Evolutionary conservation across 2,888 invertebrate species (phyloP).

Genomic region (Chouioia cunea): DNA sequence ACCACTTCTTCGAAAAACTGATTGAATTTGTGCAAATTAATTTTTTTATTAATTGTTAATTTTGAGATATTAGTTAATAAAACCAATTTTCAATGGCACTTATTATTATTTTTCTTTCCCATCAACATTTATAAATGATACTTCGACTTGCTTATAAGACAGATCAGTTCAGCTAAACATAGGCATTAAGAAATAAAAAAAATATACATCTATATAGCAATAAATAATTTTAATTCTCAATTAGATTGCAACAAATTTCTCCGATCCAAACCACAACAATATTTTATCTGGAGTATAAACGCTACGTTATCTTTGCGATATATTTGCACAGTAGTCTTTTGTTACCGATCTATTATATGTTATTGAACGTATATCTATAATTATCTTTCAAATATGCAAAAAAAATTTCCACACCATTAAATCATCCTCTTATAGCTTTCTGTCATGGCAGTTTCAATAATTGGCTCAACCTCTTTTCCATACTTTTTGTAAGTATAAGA

Average conservation of each 20-base stretch:
- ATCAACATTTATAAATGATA: not conserved
- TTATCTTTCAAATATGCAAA: not conserved
- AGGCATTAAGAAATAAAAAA: no score
- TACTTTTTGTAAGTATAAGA: no score
- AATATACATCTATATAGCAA: no score
- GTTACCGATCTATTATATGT: not conserved
- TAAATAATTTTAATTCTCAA: no score
- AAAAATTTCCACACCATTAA: not conserved
- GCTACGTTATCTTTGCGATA: not conserved
- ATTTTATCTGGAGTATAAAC: no score
- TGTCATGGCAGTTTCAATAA: no score
- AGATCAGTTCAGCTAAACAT: no score
- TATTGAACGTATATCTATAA: not conserved
- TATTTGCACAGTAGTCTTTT: not conserved
- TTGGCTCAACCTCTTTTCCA: no score
- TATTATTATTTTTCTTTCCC: not conserved
- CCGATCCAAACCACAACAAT: no score
- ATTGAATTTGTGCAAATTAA: conserved; percentile 37
- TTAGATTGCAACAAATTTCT: no score
- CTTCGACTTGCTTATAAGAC: no score
- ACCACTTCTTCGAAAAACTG: conserved; percentile 39
- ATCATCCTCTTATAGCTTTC: no score
- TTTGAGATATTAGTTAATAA: conserved; percentile 43
- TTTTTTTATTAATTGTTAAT: conserved; percentile 46
- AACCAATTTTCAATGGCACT: conserved; percentile 41